Evolutionary conservation across 1,140 invertebrate genomes (phyloP), one percentile per base, ranked within the genome.

Genomic region (Cydia splendana): DNA sequence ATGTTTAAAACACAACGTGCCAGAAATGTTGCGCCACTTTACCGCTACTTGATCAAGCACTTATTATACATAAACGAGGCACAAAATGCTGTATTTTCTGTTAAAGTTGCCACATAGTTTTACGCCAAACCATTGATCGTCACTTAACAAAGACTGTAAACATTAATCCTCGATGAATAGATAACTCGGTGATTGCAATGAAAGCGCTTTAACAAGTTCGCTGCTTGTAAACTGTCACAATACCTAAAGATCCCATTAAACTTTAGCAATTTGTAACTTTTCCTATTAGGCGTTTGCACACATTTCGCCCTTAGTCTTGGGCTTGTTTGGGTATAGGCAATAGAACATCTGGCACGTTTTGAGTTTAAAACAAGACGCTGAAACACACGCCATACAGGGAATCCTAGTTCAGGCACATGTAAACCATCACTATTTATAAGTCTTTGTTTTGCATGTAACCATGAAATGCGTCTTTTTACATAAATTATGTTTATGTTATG

Each of bases 221-320:
- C 82, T 82, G 78, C 81, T 82, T 82, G 82, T 84, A 85, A 87
- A 88, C 80, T 86, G 87, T 87, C 87, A 87, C 84, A 86, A 87
- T 85, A 84, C 82, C 83, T 86, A 87, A 86, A 88, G 86, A 87
- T 84, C 83, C 84, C 82, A 88, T 87, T 89, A 85, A 89, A 89
- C 86, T 89, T 88, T 87, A 77, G 84, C 84, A 88, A 88, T 89
- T 88, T 87, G 79, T 80, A 89, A 89, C 82, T 89, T 89, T 88
- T 88, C 87, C 84, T 85, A 88, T 88, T 85, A 88, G 82, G 79
- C 82, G 76, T 77, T 80, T 84, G 77, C 81, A 87, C 83, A 85
- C 80, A 79, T 82, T 82, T 83, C 78, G 81, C 75, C 76, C 67
- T 69, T 69, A 71, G 67, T 45, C 67, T 34, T 71, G n/a, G 65